These are phyloP conservation scores for Eupithecia pulchellata DNA, from an alignment of 2,888 invertebrate genomes.

Conservation along the genomic window DNA sequence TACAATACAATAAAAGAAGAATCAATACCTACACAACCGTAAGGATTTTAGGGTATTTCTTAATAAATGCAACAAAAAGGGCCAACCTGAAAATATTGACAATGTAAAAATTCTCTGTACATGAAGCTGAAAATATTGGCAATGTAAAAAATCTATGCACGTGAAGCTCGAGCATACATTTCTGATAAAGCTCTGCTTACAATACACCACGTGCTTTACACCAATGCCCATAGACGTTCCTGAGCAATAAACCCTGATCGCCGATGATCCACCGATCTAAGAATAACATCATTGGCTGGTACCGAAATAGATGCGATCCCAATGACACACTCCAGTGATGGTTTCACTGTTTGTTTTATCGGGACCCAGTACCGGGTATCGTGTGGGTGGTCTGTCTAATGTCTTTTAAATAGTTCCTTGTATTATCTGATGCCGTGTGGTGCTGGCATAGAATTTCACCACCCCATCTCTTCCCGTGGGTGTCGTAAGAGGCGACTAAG, in stretches of 20 bases:
- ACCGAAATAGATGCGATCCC: slow-evolving; percentile 73
- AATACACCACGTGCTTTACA: background rate
- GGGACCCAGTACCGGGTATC: slow-evolving; percentile 62
- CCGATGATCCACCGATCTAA: slow-evolving; percentile 60
- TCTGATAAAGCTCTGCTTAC: background rate
- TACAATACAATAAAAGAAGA: too few species aligned
- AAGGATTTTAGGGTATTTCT: too few species aligned
- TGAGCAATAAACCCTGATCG: slow-evolving; percentile 68
- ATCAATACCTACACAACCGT: too few species aligned
- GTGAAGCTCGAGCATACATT: too few species aligned
- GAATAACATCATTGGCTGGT: slow-evolving; percentile 52
- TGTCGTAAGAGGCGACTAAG: too few species aligned
- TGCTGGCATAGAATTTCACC: too few species aligned
- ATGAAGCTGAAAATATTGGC: too few species aligned
- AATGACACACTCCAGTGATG: slow-evolving; percentile 74
- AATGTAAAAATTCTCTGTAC: too few species aligned
- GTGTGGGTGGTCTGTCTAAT: slow-evolving; percentile 69
- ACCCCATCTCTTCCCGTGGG: too few species aligned
- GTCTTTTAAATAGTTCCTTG: slow-evolving; percentile 49
- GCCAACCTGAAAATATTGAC: too few species aligned
- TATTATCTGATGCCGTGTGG: slow-evolving; percentile 20
- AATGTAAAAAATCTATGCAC: too few species aligned
- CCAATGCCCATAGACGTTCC: background rate
- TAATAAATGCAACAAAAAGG: too few species aligned
- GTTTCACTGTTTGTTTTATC: slow-evolving; percentile 53